Conservation (phyloP, 2,797 vertebrate species). For the Myripristis jacobus region DNA sequence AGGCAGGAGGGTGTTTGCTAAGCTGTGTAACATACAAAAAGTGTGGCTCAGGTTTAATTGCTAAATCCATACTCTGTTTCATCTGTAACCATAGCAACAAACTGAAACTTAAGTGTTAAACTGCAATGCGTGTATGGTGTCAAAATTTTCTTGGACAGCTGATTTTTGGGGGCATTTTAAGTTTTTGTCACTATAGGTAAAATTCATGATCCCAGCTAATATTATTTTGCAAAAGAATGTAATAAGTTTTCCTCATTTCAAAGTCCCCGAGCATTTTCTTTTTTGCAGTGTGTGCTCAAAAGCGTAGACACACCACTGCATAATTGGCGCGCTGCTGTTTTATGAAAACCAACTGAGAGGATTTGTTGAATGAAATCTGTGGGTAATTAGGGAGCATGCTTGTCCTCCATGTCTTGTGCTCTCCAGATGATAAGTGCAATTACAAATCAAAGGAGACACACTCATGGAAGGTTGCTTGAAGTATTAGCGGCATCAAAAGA, state of each 20-base stretch:
- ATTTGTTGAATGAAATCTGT: constrained; percentile 73
- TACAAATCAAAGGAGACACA: constrained; percentile 71
- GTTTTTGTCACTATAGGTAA: background rate
- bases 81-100: too few species aligned
- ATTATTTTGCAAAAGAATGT: background rate
- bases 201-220: background rate
- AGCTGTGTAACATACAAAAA: too few species aligned
- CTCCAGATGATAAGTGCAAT: constrained; percentile 73
- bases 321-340: constrained; percentile 73
- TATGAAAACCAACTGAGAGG: constrained; percentile 68
- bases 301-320: constrained; percentile 52
- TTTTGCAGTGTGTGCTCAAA: constrained; percentile 38
- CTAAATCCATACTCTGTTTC: too few species aligned
- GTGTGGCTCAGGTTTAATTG: too few species aligned
- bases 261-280: constrained; percentile 35
- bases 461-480: constrained; percentile 57
- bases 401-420: constrained; percentile 62
- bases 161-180: too few species aligned
- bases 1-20: too few species aligned
- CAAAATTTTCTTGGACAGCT: background rate
- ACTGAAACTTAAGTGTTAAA: too few species aligned
- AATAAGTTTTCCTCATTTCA: constrained; percentile 28
- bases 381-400: constrained; percentile 68
- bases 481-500: constrained; percentile 50
- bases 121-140: constrained; percentile 18